Evolutionary conservation across 2,888 invertebrate species (phyloP), one percentile per base, ranked within the genome.

Genomic region (Sicus ferrugineus): DNA sequence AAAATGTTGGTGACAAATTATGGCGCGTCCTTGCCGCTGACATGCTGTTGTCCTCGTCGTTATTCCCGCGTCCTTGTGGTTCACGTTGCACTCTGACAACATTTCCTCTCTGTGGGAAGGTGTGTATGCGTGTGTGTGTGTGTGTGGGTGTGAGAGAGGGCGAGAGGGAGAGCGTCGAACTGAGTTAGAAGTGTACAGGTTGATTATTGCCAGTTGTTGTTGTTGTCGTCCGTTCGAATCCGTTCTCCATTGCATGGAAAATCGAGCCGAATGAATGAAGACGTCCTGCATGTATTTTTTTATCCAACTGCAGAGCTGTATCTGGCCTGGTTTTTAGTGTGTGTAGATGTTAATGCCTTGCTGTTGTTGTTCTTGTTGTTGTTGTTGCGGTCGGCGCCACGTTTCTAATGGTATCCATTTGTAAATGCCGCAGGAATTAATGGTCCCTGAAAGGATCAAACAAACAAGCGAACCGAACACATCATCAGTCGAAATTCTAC

Each of bases 391-490:
- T 73, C 78, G 77, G 77, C 79, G 80, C 78, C 80, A 81, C 81
- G 77, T 67, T 77, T 75, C 86, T 86, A 89, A 92, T 96, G 96
- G 90, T 96, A 96, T 89, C 97, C 97, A 90, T 97, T 97, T 90
- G 96, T 96, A 89, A 96, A 97, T 89, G 96, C 96, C 89, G 96
- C 95, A 88, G 96, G 96, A 91, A 97, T 96, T 90, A 97, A 90
- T 86, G 96, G 94, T 86, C 95, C 96, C 96, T 96, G 92, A 70
- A 81, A 77, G 69, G 38, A 74, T n/a, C 63, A 23, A 67, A 50
- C 42, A 67, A 67, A 67, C 19, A 52, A 70, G 58, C 46, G 63
- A 59, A 26, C 59, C 62, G n/a, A 66, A 59, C 19, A 70, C 54
- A 66, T 72, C 70, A 68, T 69, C 48, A 48, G 50, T 11, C 26